A percentile compares a stretch with the other conserved stretches of the same genome.
These are phyloP conservation scores for Spicauda simplicius DNA, from an alignment of 2,888 invertebrate species.

Conservation along the genomic window DNA sequence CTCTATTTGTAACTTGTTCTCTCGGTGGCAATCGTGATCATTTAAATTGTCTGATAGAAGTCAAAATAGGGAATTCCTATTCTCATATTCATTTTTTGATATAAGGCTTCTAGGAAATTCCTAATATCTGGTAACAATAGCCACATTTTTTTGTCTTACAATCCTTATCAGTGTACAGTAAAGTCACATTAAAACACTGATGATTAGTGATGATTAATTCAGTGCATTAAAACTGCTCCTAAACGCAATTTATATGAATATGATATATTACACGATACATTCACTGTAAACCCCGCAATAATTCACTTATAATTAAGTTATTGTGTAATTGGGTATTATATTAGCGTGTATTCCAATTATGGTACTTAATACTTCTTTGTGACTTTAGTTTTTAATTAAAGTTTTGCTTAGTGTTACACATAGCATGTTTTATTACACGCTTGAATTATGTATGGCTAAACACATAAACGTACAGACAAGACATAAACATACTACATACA, in stretches of 20 bases:
- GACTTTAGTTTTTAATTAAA: constrained; percentile 5
- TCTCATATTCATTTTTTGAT: no score
- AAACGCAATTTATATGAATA: not conserved
- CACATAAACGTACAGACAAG: no score
- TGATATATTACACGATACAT: no score
- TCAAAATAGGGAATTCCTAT: no score
- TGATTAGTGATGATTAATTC: not conserved
- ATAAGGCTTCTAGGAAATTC: no score
- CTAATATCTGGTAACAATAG: no score
- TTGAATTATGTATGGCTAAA: not conserved
- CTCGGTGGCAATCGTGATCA: no score
- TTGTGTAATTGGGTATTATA: constrained; percentile 47
- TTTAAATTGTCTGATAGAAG: no score
- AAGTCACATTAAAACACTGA: not conserved
- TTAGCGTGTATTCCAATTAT: not conserved
- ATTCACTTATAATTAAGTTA: constrained; percentile 45
- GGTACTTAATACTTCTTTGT: constrained; percentile 23
- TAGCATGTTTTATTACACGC: not conserved
- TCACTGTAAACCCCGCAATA: constrained; percentile 48
- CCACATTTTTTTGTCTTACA: no score
- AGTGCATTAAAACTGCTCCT: not conserved
- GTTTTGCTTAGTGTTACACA: not conserved
- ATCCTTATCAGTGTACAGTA: no score
- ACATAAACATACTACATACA: no score
- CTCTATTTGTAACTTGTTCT: no score